Evolutionary conservation across 2,797 vertebrate species (phyloP).

Genomic region (Enteromius afrohamiltoni): DNA sequence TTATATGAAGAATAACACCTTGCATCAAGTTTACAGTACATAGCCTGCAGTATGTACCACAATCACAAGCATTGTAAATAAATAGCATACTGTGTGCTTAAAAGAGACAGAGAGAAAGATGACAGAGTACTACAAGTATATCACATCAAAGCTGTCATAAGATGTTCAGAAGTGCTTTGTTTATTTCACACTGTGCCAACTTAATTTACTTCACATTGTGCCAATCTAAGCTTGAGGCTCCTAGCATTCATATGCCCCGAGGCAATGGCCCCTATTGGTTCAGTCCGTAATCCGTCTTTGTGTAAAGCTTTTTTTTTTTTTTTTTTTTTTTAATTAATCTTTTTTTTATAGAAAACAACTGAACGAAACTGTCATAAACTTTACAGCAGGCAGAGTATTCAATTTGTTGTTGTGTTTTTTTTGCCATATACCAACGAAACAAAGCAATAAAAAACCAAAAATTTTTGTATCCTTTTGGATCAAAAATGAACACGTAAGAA

Average conservation of each 20-base stretch:
- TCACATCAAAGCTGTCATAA: conserved; percentile 9
- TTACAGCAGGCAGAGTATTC: neutral
- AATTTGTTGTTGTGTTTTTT: neutral
- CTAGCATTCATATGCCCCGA: neutral
- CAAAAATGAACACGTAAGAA: conserved; percentile 46
- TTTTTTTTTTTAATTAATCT: neutral
- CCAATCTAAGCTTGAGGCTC: neutral
- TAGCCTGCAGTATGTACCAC: neutral
- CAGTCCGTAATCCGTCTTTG: neutral
- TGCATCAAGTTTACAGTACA: neutral
- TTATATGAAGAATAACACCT: neutral
- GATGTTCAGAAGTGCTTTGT: conserved; percentile 18
- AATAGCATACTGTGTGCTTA: neutral
- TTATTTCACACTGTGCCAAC: conserved; percentile 24
- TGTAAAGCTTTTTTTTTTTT: neutral
- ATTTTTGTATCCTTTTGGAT: neutral
- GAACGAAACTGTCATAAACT: neutral
- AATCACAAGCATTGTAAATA: neutral
- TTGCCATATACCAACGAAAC: neutral
- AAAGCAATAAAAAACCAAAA: neutral
- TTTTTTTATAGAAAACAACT: conserved; percentile 4
- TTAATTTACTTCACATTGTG: conserved; percentile 25
- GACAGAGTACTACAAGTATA: neutral
- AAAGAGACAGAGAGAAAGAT: too few relatives aligned
- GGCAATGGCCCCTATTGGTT: neutral